phyloP scores from a whole-genome alignment of 2,797 vertebrate genomes.

The Gephyroberyx darwinii region DNA sequence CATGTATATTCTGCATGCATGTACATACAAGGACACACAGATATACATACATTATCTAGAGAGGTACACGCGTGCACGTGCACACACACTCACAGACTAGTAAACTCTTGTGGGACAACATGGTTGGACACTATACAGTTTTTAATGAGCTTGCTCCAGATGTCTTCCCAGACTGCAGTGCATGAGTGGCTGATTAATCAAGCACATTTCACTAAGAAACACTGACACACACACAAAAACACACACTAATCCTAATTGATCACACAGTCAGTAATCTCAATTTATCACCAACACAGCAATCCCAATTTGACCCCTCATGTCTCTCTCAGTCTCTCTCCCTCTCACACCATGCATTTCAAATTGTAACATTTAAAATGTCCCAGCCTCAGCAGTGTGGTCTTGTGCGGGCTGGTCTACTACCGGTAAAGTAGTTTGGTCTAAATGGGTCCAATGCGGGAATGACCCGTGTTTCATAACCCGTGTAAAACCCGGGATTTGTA shows the following conservation, averaged over 20 bases:
- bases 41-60: constrained; percentile 7
- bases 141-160: constrained; percentile 80
- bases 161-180: constrained; percentile 66
- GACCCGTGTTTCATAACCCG: too few relatives aligned
- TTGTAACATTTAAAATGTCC: too few relatives aligned
- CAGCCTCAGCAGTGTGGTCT: too few relatives aligned
- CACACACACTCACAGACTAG: constrained; percentile 39
- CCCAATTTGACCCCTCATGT: constrained; percentile 34
- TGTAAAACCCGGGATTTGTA: neutral
- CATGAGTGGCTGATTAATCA: constrained; percentile 78
- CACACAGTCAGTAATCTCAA: constrained; percentile 56
- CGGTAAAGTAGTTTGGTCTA: neutral
- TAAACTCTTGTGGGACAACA: constrained; percentile 56
- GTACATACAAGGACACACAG: constrained; percentile 39
- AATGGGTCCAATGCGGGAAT: too few relatives aligned
- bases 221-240: constrained; percentile 47
- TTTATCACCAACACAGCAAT: constrained; percentile 58
- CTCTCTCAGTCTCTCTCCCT: neutral
- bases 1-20: constrained; percentile 4
- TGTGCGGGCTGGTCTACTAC: neutral
- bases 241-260: constrained; percentile 58
- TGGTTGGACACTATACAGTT: constrained; percentile 64
- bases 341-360: neutral
- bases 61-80: constrained; percentile 22
- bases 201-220: constrained; percentile 52